Percentiles rank a stretch among this genome's conserved stretches.
phyloP scores from a whole-genome alignment of 2,113 vertebrate genomes.

The Pomatostomus ruficeps region DNA sequence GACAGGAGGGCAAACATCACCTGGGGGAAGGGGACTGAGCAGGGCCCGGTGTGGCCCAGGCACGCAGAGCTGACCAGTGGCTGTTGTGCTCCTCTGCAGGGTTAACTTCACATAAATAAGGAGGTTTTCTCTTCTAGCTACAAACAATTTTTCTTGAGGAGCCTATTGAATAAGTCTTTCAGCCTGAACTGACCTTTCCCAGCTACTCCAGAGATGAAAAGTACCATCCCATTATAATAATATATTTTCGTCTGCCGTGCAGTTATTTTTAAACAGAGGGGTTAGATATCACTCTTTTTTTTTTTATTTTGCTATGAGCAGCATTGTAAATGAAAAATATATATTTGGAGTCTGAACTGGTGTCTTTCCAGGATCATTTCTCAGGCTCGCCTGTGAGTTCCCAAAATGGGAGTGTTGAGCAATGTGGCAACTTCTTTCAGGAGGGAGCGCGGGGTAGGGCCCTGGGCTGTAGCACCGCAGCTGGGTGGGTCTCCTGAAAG shows the following conservation, averaged over 20 bases:
- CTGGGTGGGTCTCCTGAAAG: not conserved
- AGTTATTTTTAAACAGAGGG: not conserved
- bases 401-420: not conserved
- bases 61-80: not conserved
- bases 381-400: not conserved
- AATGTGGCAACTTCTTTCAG: not conserved
- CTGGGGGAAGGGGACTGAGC: not conserved
- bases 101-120: not conserved
- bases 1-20: not conserved
- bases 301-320: not conserved
- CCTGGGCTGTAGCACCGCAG: not conserved
- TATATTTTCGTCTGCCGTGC: not conserved
- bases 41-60: not conserved
- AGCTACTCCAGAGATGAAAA: not conserved
- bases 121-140: not conserved
- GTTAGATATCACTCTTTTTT: not conserved
- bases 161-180: not conserved
- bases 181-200: not conserved
- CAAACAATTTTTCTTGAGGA: not conserved
- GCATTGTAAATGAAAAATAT: not conserved
- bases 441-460: not conserved
- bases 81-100: not conserved
- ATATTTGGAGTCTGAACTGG: not conserved
- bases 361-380: not conserved
- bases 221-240: not conserved